Base-by-base conservation (phyloP, 2,797 vertebrate species). In the Mastacembelus armatus region DNA sequence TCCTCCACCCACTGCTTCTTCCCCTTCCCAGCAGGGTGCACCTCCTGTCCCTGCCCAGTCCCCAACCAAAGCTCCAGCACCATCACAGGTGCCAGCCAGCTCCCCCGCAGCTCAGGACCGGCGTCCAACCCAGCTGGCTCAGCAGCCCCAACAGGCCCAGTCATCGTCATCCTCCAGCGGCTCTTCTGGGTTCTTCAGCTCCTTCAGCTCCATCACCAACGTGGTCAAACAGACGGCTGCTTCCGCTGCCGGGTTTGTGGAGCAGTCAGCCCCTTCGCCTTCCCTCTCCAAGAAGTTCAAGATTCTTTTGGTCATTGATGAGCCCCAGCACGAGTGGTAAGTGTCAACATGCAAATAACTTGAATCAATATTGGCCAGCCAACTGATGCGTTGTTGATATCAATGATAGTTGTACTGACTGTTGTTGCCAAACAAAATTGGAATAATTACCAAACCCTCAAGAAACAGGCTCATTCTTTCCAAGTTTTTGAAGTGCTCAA, bases 141-240 rank as follows among this genome's bases (percentile, higher is more conserved):
- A 85, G 73, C 85, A 78, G 51, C 72, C 85, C 21, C 89, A 76
- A 27, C 89, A 83, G 70, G 73, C 78, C 85, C 89, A 88, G 84
- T 72, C 88, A 35, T 72, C 67, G 81, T 90, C 91, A 78, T 93
- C 93, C 67, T 94, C 95, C 0, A 35, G 94, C 40, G 90, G 94
- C n/a, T 85, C 90, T 64, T 95, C 95, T 10, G 95, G 97, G 64
- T 98, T 98, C 89, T 98, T 98, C 94, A 98, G 97, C 92, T 98
- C 97, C 86, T 97, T 99, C 93, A 98, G 94, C 93, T 98, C 97
- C 81, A 96, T 99, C 88, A 97, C 96, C 88, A 97, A 97, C 9
- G 97, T 81, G 42, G 97, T 99, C 88, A 98, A 98, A 92, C 97
- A 99, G 91, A 98, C 97, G 0, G 96, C 97, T 0, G 95, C 96